Conservation (phyloP, 2,113 vertebrate species). For the Cricetomys ansorgei region DNA sequence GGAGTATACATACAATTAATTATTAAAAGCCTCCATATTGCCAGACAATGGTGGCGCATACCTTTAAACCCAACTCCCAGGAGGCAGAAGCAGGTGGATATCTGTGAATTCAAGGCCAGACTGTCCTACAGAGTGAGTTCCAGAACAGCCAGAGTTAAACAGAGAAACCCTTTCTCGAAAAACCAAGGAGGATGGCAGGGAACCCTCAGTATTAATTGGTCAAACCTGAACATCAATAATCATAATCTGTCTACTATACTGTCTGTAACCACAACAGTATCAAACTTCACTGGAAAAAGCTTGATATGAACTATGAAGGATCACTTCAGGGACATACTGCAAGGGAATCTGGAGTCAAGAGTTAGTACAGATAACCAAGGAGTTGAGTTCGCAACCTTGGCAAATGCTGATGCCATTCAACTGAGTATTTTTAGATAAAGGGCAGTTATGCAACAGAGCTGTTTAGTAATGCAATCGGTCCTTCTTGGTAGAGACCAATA, state of each 20-base stretch:
- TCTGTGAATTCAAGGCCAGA: too few relatives aligned
- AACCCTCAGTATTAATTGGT: background rate
- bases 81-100: too few relatives aligned
- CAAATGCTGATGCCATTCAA: constrained; percentile 17
- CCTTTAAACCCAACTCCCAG: too few relatives aligned
- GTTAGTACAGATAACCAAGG: background rate
- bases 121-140: too few relatives aligned
- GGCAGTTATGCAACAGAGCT: constrained; percentile 65
- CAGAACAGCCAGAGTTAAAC: too few relatives aligned
- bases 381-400: background rate
- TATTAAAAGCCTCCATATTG: too few relatives aligned
- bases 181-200: too few relatives aligned
- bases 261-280: background rate
- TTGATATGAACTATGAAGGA: background rate
- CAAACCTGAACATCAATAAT: background rate
- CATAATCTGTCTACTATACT: background rate
- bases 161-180: too few relatives aligned
- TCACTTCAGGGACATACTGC: background rate
- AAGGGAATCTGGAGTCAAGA: constrained; percentile 17
- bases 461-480: background rate
- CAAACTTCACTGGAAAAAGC: background rate
- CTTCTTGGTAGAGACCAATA: constrained; percentile 21
- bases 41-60: too few relatives aligned
- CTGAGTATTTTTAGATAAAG: constrained; percentile 62
- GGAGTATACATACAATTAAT: background rate